phyloP scores from a whole-genome alignment of 2,797 vertebrate genomes.

The Phrynocephalus vlangalii region DNA sequence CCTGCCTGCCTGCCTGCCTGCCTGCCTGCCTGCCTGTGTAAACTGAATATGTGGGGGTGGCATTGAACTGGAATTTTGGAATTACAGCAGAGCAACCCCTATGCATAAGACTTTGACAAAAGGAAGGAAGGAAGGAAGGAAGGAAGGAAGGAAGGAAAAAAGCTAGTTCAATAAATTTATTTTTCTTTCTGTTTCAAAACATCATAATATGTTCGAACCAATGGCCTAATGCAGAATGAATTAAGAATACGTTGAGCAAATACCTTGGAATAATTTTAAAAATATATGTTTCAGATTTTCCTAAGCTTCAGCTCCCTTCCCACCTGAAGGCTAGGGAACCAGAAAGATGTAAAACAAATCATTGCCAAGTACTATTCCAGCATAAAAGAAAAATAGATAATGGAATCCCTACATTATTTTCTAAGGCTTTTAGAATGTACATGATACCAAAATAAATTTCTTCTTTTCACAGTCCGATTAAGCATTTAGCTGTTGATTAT shows the following conservation, averaged over 20 bases:
- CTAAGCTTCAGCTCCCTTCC: not conserved
- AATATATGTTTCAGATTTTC: not conserved
- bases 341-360: not conserved
- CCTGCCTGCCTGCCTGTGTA: no score
- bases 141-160: not conserved
- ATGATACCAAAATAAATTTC: not conserved
- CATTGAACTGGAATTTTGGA: not conserved
- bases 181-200: not conserved
- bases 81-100: not conserved
- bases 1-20: no score
- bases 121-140: not conserved
- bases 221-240: not conserved
- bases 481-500: not conserved
- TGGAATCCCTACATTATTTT: not conserved
- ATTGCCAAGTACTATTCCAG: not conserved
- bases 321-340: not conserved
- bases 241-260: conserved; percentile 1
- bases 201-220: not conserved
- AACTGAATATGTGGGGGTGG: not conserved
- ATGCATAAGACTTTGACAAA: not conserved
- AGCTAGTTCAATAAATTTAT: not conserved
- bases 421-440: not conserved
- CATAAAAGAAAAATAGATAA: not conserved
- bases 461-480: not conserved
- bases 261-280: not conserved